These are phyloP conservation scores for Colletes collaris DNA, from an alignment of 2,888 invertebrate genomes.

Conservation along the genomic window DNA sequence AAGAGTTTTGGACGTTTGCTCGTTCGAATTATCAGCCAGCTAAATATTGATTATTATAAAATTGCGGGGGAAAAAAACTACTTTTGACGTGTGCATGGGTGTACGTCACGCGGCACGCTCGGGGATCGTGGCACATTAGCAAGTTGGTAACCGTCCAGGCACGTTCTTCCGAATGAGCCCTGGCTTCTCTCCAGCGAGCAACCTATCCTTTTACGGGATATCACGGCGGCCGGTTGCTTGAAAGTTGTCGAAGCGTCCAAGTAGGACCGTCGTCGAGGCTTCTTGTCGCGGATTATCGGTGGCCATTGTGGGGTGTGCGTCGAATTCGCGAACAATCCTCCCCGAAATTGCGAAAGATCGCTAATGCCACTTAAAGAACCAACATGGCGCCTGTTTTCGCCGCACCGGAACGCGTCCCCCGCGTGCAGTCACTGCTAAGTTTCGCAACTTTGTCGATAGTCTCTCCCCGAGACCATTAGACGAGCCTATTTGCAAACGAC, in stretches of 20 bases:
- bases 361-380: neutral
- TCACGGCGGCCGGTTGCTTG: conserved; percentile 40
- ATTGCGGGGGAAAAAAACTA: neutral
- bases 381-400: neutral
- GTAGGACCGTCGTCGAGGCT: conserved; percentile 39
- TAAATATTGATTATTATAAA: too few relatives aligned
- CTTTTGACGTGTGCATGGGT: conserved; percentile 33
- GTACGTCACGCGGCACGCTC: conserved; percentile 47
- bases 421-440: neutral
- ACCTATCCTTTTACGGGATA: conserved; percentile 63
- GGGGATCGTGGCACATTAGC: conserved; percentile 72
- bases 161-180: conserved; percentile 75
- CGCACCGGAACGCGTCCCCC: neutral
- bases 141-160: conserved; percentile 77
- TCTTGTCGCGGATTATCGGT: conserved; percentile 47
- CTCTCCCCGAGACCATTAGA: neutral
- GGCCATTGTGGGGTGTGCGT: conserved; percentile 44
- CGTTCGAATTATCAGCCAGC: too few relatives aligned
- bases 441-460: neutral
- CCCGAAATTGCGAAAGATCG: conserved; percentile 20
- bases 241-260: conserved; percentile 48
- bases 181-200: conserved; percentile 72
- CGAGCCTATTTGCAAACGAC: neutral
- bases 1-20: too few relatives aligned
- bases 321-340: conserved; percentile 41